Percentiles rank a stretch among this genome's conserved stretches.
These are phyloP conservation scores for Pomatorhinus ruficollis DNA, from an alignment of 2,113 vertebrate species.

Conservation along the genomic window DNA sequence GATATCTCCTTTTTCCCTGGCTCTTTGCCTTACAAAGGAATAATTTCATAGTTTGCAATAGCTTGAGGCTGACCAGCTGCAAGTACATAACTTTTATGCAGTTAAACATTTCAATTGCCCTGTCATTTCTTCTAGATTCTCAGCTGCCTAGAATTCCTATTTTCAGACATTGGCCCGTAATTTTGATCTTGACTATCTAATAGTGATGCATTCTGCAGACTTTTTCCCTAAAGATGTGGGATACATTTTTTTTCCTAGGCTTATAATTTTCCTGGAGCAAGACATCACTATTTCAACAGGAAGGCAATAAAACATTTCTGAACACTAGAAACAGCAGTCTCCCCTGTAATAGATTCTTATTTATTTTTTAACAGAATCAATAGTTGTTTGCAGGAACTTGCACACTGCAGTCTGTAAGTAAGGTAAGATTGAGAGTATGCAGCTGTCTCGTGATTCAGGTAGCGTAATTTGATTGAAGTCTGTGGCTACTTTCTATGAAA, in stretches of 20 bases:
- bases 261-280: constrained; percentile 59
- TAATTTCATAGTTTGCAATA: not conserved
- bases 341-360: constrained; percentile 68
- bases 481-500: constrained; percentile 35
- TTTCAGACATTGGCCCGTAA: not conserved
- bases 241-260: not conserved
- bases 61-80: not conserved
- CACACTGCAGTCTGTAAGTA: constrained; percentile 63
- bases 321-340: constrained; percentile 57
- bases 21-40: not conserved
- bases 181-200: not conserved
- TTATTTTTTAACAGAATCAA: constrained; percentile 80
- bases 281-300: constrained; percentile 63
- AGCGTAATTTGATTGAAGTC: constrained; percentile 50
- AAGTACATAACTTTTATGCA: not conserved
- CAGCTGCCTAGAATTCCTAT: not conserved
- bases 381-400: constrained; percentile 76
- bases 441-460: constrained; percentile 16
- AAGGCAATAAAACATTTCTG: constrained; percentile 65
- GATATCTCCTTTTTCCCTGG: not conserved
- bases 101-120: not conserved
- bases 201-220: not conserved
- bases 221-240: not conserved
- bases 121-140: not conserved
- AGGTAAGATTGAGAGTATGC: constrained; percentile 54